A percentile compares a stretch with the other conserved stretches of the same genome.
These are phyloP conservation scores for Cromileptes altivelis DNA, from an alignment of 2,113 vertebrate species.

Conservation along the genomic window DNA sequence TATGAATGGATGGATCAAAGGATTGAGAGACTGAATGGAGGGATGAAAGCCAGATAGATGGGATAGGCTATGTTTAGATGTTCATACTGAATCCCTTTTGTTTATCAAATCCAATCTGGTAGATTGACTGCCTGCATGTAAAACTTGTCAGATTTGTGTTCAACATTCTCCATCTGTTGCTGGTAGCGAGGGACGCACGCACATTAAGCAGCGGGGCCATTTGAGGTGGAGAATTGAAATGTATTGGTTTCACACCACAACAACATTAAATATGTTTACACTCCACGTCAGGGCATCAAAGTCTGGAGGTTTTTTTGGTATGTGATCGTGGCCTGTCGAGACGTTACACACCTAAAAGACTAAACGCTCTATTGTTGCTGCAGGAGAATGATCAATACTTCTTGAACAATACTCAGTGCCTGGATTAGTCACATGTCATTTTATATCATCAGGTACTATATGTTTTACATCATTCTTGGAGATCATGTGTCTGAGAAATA, in stretches of 20 bases:
- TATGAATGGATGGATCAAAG: slow-evolving; percentile 33
- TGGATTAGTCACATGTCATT: no score
- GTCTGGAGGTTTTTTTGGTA: no score
- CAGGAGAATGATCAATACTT: no score
- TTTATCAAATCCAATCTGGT: slow-evolving; percentile 28
- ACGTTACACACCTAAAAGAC: no score
- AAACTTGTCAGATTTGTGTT: background rate
- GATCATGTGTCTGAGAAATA: no score
- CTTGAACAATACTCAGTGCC: no score
- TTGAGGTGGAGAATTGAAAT: background rate
- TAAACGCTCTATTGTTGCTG: no score
- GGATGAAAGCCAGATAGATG: slow-evolving; percentile 28
- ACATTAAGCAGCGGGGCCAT: background rate
- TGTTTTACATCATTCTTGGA: no score
- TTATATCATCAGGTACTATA: no score
- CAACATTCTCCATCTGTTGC: background rate
- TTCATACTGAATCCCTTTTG: slow-evolving; percentile 7
- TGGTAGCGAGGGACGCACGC: background rate
- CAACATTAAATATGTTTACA: background rate
- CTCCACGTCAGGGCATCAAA: background rate
- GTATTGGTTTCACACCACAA: background rate
- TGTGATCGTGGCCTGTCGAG: no score
- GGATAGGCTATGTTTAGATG: slow-evolving; percentile 8
- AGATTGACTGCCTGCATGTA: background rate
- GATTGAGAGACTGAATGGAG: slow-evolving; percentile 17